These are phyloP conservation scores for Platycnemis pennipes DNA, from an alignment of 2,888 invertebrate genomes.

Conservation along the genomic window DNA sequence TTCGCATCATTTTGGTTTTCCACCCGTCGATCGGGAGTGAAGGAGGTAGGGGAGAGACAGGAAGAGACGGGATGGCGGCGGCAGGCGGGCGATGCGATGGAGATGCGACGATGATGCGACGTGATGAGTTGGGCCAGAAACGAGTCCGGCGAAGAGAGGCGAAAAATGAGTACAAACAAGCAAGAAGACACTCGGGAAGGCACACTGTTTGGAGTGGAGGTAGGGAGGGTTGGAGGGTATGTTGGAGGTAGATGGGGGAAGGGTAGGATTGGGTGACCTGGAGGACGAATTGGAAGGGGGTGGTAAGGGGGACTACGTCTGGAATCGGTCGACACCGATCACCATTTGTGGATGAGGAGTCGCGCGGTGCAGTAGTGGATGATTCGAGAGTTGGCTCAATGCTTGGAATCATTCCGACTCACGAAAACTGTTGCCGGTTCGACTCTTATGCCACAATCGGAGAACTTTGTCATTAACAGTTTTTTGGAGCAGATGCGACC, in stretches of 20 bases:
- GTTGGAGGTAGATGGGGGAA: neutral
- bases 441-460: too few relatives aligned
- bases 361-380: neutral
- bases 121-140: constrained; percentile 42
- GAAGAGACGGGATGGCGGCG: neutral
- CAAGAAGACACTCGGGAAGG: neutral
- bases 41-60: neutral
- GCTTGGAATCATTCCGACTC: too few relatives aligned
- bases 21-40: neutral
- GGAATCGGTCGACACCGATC: neutral
- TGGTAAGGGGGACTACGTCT: neutral
- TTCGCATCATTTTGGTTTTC: neutral
- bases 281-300: neutral
- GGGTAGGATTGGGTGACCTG: neutral
- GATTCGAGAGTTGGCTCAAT: neutral
- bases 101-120: neutral
- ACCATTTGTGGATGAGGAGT: neutral
- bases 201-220: constrained; percentile 13
- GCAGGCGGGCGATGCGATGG: neutral
- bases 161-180: constrained; percentile 44
- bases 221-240: neutral
- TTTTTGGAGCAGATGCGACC: too few relatives aligned
- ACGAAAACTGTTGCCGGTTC: too few relatives aligned
- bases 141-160: constrained; percentile 46
- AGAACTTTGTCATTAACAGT: too few relatives aligned